Percentiles rank a stretch among this genome's conserved stretches.
Conservation (phyloP, 2,797 vertebrate genomes). For the Sitta carolinensis region DNA sequence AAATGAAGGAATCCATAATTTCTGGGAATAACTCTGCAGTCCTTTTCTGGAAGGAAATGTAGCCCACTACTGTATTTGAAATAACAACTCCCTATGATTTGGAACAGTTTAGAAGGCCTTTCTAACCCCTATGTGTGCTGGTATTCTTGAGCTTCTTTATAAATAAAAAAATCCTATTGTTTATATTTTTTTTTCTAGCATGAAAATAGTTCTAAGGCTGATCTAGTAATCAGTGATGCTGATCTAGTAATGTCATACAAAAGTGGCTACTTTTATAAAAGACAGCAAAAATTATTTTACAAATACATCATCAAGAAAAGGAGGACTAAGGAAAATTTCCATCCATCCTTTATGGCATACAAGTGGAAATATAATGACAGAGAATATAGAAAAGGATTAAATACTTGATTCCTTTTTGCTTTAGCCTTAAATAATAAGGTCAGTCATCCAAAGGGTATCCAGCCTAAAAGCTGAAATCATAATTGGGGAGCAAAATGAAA, state of each 20-base stretch:
- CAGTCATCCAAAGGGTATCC: too few species aligned
- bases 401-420: neutral
- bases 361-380: neutral
- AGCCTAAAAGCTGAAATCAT: neutral
- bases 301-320: neutral
- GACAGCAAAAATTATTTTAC: neutral
- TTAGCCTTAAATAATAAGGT: neutral
- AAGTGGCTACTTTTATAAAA: neutral
- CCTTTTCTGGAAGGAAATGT: neutral
- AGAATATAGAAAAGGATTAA: neutral
- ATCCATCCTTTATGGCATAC: neutral
- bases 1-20: neutral
- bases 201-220: neutral
- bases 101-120: neutral
- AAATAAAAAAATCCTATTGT: neutral
- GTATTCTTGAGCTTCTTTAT: neutral
- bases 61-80: neutral
- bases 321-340: neutral
- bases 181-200: neutral
- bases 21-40: neutral
- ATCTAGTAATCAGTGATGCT: neutral
- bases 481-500: neutral
- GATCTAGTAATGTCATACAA: neutral
- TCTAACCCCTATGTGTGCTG: neutral
- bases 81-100: neutral